These are phyloP conservation scores for Pseudochirops cupreus DNA, from an alignment of 2,797 vertebrate genomes.

Conservation along the genomic window DNA sequence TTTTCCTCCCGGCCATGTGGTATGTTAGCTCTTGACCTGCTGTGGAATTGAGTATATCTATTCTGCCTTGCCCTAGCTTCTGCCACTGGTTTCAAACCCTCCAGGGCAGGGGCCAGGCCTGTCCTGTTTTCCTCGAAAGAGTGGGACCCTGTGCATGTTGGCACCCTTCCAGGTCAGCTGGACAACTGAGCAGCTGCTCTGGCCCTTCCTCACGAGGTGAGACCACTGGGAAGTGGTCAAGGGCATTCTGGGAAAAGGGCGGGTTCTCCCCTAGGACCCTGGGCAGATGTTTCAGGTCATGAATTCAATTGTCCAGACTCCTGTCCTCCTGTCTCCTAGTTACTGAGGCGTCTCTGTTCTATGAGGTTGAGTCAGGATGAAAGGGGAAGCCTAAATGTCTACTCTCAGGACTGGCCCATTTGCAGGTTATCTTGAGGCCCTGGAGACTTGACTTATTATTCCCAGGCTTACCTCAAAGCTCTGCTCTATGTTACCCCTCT, in stretches of 20 bases:
- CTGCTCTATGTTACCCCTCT: background rate
- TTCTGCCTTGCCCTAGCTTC: background rate
- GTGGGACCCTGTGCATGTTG: conserved; percentile 35
- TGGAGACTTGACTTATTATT: conserved; percentile 18
- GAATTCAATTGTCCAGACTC: conserved; percentile 63
- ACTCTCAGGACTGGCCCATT: conserved; percentile 4
- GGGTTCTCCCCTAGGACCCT: conserved; percentile 55
- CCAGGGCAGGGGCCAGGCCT: background rate
- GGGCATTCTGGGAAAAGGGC: conserved; percentile 54
- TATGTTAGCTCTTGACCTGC: background rate
- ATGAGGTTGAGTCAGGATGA: conserved; percentile 12
- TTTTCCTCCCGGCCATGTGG: background rate
- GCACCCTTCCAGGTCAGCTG: conserved; percentile 36
- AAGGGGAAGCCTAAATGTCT: background rate
- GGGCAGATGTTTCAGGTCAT: conserved; percentile 67
- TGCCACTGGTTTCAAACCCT: conserved; percentile 44
- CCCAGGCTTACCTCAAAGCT: conserved; percentile 36
- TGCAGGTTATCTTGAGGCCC: conserved; percentile 35
- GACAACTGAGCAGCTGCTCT: conserved; percentile 32
- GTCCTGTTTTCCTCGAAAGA: background rate
- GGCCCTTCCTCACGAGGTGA: conserved; percentile 43
- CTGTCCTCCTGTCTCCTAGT: conserved; percentile 40
- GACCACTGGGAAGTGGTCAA: background rate
- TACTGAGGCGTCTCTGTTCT: conserved; percentile 43
- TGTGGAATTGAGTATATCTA: background rate